These are phyloP conservation scores for Actias luna DNA, from an alignment of 2,888 invertebrate species.

Conservation along the genomic window DNA sequence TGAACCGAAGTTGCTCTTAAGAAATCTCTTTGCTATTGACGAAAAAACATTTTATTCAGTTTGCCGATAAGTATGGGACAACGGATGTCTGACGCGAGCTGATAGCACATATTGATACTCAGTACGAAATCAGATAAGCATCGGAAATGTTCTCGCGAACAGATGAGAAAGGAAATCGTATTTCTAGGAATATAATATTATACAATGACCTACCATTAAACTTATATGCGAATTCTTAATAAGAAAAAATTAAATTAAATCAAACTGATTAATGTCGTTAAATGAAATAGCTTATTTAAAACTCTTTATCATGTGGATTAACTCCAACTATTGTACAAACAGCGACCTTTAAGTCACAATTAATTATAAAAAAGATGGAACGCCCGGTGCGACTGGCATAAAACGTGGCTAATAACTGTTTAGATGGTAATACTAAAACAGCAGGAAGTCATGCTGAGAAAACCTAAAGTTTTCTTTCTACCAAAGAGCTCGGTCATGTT, in stretches of 20 bases:
- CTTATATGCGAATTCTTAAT: conserved; percentile 60
- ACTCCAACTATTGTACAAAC: conserved; percentile 70
- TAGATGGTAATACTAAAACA: conserved; percentile 66
- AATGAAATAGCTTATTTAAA: conserved; percentile 47
- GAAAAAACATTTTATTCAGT: conserved; percentile 57
- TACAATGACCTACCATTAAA: conserved; percentile 64
- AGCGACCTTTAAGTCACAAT: conserved; percentile 76
- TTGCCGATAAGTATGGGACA: conserved; percentile 52
- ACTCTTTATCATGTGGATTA: conserved; percentile 55
- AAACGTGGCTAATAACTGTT: conserved; percentile 70
- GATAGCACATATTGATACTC: conserved; percentile 55
- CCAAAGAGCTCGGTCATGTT: conserved; percentile 46
- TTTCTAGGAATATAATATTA: conserved; percentile 60
- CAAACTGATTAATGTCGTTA: conserved; percentile 25
- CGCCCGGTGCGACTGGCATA: conserved; percentile 64
- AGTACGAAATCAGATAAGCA: conserved; percentile 70
- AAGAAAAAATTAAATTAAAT: background rate
- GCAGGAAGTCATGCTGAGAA: conserved; percentile 64
- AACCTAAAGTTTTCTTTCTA: conserved; percentile 49
- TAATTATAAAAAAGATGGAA: conserved; percentile 68
- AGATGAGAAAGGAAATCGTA: conserved; percentile 59
- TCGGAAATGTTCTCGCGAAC: conserved; percentile 44
- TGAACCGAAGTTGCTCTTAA: conserved; percentile 40
- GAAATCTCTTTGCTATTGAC: conserved; percentile 39
- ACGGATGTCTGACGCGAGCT: conserved; percentile 53